A percentile compares a stretch with the other conserved stretches of the same genome.
phyloP scores from a whole-genome alignment of 2,113 vertebrate species.

The Neopipo cinnamomea region DNA sequence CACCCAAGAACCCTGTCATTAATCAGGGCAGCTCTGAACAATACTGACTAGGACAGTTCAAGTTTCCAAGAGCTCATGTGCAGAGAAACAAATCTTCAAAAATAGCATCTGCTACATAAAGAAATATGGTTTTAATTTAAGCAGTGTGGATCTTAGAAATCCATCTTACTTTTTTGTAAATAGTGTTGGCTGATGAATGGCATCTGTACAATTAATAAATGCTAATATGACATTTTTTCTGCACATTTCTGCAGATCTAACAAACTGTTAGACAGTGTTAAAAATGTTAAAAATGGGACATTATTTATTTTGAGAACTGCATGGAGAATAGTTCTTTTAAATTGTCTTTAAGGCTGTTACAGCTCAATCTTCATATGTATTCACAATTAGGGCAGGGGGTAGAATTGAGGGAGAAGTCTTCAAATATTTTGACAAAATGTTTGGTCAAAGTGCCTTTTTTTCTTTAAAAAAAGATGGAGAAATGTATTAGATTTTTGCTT shows the following conservation, averaged over 20 bases:
- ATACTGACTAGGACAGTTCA: neutral
- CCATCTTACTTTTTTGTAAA: neutral
- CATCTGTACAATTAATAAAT: neutral
- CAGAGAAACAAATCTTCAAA: neutral
- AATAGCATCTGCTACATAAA: neutral
- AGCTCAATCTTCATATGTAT: neutral
- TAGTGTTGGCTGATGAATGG: neutral
- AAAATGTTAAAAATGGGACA: neutral
- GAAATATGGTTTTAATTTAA: neutral
- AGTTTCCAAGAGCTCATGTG: neutral
- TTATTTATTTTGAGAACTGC: neutral
- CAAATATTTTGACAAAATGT: neutral
- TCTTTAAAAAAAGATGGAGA: neutral
- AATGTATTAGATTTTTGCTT: neutral
- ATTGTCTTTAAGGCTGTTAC: neutral
- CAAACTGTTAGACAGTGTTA: neutral
- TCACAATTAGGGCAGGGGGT: neutral
- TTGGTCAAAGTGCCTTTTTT: neutral
- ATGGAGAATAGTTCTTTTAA: neutral
- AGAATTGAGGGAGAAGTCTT: neutral
- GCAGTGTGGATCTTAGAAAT: neutral
- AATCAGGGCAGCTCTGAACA: neutral
- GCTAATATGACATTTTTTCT: neutral
- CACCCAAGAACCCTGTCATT: neutral
- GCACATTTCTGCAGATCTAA: rapidly evolving